Evolutionary conservation across 2,797 vertebrate genomes (phyloP).

Genomic region (Liasis olivaceus): DNA sequence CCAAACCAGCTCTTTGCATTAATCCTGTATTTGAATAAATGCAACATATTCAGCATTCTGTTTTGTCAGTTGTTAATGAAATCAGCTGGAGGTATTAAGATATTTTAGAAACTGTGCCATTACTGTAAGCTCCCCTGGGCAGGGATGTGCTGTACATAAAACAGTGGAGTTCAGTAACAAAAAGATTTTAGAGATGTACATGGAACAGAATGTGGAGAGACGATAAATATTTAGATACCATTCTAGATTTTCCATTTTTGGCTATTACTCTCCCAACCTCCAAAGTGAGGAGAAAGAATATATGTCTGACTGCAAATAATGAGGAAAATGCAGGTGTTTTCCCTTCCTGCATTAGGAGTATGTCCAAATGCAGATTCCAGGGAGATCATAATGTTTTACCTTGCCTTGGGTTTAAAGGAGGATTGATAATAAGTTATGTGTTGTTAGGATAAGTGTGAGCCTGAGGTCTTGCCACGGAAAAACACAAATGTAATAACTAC

Average conservation of each 20-base stretch:
- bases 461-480: background rate
- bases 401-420: background rate
- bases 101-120: constrained; percentile 17
- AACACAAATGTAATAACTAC: background rate
- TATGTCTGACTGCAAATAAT: background rate
- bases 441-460: background rate
- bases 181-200: background rate
- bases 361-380: background rate
- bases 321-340: constrained; percentile 8
- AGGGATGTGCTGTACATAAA: constrained; percentile 1
- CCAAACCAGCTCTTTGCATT: background rate
- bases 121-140: constrained; percentile 27
- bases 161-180: background rate
- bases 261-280: background rate
- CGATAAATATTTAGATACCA: background rate
- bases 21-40: constrained; percentile 7
- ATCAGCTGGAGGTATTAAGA: background rate
- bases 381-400: background rate
- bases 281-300: background rate
- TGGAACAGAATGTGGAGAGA: background rate
- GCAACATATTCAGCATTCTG: background rate
- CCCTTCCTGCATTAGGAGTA: background rate
- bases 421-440: background rate
- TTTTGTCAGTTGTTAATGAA: background rate
- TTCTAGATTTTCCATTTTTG: background rate